Evolutionary conservation across 2,113 vertebrate species (phyloP), one percentile per base, ranked within the genome.

Genomic region (Bufo gargarizans): DNA sequence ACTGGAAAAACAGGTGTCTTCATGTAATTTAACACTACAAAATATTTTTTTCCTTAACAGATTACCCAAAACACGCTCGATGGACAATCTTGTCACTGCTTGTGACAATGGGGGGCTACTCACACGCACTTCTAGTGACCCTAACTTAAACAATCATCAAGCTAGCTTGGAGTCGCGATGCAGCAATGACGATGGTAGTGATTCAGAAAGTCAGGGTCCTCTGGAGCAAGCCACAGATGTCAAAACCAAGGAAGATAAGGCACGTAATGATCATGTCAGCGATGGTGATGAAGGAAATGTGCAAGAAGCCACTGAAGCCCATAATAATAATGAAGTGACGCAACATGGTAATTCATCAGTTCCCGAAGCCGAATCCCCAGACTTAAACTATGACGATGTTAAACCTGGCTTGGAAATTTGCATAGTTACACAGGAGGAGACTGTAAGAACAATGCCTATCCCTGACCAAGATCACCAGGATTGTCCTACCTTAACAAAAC

Each of bases 131-230:
- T 99, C 98, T 47, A 99, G 98, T n/a, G 98, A 99, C 90, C 98
- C 98, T 11, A 99, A 99, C 92, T 95, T 99, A 89, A 99, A 99
- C 88, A 97, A 99, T 93, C 98, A 99, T 94, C 98, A 96, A 78
- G 90, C 92, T 11, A 90, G 93, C 58, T 91, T 96, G 77, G 97
- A 98, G 82, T 90, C 95, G 7, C 84, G 95, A 22, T 91, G 94
- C 0, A 82, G 87, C 65, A 20, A 83, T 1, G 71, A 92, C 0
- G 95, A 95, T 77, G 90, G 90, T 3, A 61, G 92, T 0, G 93
- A 93, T 49, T 91, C 63, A 7, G 3, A 93, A 94, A n/a, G 80
- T 82, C 61, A 58, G 4, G 50, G 50, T 55, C 20, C 5, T 77
- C 45, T 49, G 4, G 69, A 12, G 84, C 91, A 83, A 71, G 43